Evolutionary conservation across 2,888 invertebrate species (phyloP).

Genomic region (Drosophila mimica): DNA sequence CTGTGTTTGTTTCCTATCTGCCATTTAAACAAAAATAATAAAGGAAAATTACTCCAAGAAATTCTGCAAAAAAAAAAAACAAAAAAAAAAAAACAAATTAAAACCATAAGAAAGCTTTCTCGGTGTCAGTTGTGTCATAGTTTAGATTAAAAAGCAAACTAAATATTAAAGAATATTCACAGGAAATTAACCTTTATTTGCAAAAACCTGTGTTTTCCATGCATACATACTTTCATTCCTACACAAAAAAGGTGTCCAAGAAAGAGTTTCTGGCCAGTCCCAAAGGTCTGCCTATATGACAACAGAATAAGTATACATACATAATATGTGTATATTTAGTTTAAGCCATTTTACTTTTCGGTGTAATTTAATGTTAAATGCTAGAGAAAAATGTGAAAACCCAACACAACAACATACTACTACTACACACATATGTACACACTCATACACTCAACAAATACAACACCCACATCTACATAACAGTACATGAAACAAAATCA

Average conservation of each 20-base stretch:
- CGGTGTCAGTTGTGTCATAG: conserved; percentile 74
- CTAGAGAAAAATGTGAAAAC: conserved; percentile 54
- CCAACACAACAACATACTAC: conserved; percentile 25
- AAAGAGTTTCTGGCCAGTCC: conserved; percentile 17
- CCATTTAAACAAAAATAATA: conserved; percentile 22
- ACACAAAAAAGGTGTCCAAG: conserved; percentile 20
- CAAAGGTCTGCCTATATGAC: conserved; percentile 20
- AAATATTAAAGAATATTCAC: conserved; percentile 33
- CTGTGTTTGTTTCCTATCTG: conserved; percentile 43
- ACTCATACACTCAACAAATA: conserved; percentile 35
- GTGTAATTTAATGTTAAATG: conserved; percentile 74
- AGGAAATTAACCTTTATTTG: conserved; percentile 46
- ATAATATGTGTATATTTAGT: conserved; percentile 24
- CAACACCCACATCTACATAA: conserved; percentile 26
- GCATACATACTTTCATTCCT: conserved; percentile 7
- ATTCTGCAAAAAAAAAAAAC: conserved; percentile 14
- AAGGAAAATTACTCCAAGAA: conserved; percentile 16
- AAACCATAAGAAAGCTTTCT: conserved; percentile 58
- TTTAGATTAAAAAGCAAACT: conserved; percentile 56
- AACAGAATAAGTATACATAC: conserved; percentile 7
- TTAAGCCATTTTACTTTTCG: conserved; percentile 56
- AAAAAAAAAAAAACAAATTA: conserved; percentile 14
- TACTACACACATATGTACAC: conserved; percentile 24
- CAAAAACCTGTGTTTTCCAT: conserved; percentile 30
- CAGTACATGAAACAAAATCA: conserved; percentile 21